Evolutionary conservation across 1,140 invertebrate genomes (phyloP).

Genomic region (Laupala kohalensis): DNA sequence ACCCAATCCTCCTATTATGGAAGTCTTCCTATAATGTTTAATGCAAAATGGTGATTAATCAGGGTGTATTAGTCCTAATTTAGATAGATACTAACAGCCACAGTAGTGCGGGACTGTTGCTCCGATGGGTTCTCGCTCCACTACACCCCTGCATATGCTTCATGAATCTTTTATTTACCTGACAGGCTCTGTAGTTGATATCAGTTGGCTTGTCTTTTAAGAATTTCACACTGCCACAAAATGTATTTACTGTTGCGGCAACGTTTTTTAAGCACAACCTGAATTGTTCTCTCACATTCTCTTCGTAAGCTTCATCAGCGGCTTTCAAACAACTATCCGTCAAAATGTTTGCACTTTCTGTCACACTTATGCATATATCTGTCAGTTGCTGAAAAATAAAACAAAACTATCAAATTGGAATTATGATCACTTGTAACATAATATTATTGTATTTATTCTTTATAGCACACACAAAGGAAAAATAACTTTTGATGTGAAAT

Average conservation of each 20-base stretch:
- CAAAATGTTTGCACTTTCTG: conserved; percentile 12
- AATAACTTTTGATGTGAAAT: too few relatives aligned
- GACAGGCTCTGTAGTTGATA: conserved; percentile 13
- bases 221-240: conserved; percentile 13
- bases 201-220: conserved; percentile 13
- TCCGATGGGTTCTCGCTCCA: too few relatives aligned
- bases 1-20: too few relatives aligned
- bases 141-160: background rate
- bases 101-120: too few relatives aligned
- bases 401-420: background rate
- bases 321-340: conserved; percentile 11
- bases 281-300: conserved; percentile 11
- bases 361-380: conserved; percentile 12
- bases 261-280: conserved; percentile 12
- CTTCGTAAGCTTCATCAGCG: conserved; percentile 11
- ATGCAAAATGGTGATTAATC: too few relatives aligned
- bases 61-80: too few relatives aligned
- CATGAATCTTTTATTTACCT: conserved; percentile 6
- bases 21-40: too few relatives aligned
- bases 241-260: conserved; percentile 10
- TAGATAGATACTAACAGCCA: too few relatives aligned
- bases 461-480: background rate
- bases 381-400: conserved; percentile 11
- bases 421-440: background rate
- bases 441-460: background rate